These are phyloP conservation scores for Clarias fuscus DNA, from an alignment of 2,797 vertebrate species.

Conservation along the genomic window DNA sequence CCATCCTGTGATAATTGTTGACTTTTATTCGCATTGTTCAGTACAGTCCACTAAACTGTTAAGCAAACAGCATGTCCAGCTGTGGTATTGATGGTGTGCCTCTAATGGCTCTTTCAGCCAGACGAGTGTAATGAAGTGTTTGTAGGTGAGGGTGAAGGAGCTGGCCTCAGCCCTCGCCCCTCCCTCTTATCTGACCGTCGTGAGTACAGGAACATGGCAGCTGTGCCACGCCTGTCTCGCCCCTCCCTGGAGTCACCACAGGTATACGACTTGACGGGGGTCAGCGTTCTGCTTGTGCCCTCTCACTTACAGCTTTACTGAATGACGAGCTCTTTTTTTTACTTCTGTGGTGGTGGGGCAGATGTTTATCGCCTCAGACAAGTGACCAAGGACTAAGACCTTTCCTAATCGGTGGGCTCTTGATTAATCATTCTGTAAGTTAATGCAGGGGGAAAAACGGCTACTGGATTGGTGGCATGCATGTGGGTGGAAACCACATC, in stretches of 20 bases:
- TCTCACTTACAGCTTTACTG: slow-evolving; percentile 42
- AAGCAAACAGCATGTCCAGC: neutral
- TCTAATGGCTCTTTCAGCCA: slow-evolving; percentile 73
- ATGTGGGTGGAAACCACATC: slow-evolving; percentile 2
- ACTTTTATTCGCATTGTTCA: neutral
- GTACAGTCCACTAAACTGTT: neutral
- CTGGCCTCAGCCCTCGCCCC: slow-evolving; percentile 58
- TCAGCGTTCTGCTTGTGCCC: slow-evolving; percentile 13
- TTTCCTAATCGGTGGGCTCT: slow-evolving; percentile 18
- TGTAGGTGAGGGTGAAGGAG: slow-evolving; percentile 66
- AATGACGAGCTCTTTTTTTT: slow-evolving; percentile 14
- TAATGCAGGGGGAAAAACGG: neutral
- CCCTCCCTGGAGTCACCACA: slow-evolving; percentile 68
- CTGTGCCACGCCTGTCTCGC: slow-evolving; percentile 75
- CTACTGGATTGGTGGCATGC: neutral
- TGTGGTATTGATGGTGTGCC: slow-evolving; percentile 40
- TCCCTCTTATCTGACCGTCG: slow-evolving; percentile 66
- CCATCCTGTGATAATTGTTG: neutral
- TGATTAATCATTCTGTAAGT: slow-evolving; percentile 10
- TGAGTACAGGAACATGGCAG: slow-evolving; percentile 77
- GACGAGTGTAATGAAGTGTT: slow-evolving; percentile 75
- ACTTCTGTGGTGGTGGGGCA: slow-evolving; percentile 62
- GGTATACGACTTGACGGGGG: slow-evolving; percentile 64
- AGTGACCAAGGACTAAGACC: neutral
- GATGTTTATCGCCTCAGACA: slow-evolving; percentile 28